Evolutionary conservation across 2,797 vertebrate species (phyloP), one percentile per base, ranked within the genome.

Genomic region (Gorsachius magnificus): DNA sequence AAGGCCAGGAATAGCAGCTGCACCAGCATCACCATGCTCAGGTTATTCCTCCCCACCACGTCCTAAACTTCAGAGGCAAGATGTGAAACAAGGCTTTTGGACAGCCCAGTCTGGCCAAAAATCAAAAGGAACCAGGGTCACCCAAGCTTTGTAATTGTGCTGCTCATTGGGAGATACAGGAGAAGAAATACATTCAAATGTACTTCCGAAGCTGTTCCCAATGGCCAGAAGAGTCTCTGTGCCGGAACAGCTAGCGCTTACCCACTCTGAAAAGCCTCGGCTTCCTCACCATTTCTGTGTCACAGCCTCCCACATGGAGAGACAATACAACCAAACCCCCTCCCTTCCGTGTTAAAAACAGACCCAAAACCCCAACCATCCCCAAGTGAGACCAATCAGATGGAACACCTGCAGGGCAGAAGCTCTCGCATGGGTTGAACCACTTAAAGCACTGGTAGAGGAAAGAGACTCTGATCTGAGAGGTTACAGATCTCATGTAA

Each of bases 191-290:
- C 28, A 57, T 17, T 36, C 6, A 25, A 76, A 75, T 24, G 38
- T 31, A 35, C 20, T 74, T 81, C 3, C 63, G 28, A 83, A 83
- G 66, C 29, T 31, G 25, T n/a, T 83, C 38, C 57, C 10, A 48
- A 33, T 0, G 0, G 46, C 33, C 66, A 75, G 21, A 57, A 57
- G 21, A 70, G 21, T 48, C 41, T 65, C 53, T 0, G 1, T 19
- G 24, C 31, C 3, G 1, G 24, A 90, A 56, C 76, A 75, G 57
- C 54, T 57, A 43, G 29, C 51, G 22, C 36, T 53, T n/a, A 71
- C 22, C 35, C 48, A 13, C 20, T 50, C 20, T 0, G 1, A 60
- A 76, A 80, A 83, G 36, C 25, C 35, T 43, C 41, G 13, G 31
- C 22, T n/a, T 66, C 50, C 36, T 25, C 8, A 41, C 10, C 33